Evolutionary conservation across 2,113 vertebrate genomes (phyloP), one percentile per base, ranked within the genome.

Genomic region (Holacanthus passer): DNA sequence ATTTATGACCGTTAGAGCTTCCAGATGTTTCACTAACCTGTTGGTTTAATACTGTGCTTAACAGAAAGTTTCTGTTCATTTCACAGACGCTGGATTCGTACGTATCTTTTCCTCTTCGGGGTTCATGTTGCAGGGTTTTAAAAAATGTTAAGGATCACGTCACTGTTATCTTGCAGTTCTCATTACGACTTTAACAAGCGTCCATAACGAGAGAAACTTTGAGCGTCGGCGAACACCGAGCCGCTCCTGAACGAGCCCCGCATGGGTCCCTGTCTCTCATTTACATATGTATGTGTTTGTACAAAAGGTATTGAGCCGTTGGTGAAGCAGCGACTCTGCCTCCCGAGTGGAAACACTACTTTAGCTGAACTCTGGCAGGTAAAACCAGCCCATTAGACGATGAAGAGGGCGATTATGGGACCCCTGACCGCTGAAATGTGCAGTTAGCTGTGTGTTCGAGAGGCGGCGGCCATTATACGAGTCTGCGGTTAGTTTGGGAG

Each of bases 241-340:
- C 64, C 12, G 73, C 55, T 76, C 27, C 62, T 66, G 77, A 79
- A 64, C 12, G 74, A 53, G 66, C 78, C 59, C 84, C 1, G 24
- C 72, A 64, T 71, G 79, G 58, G 53, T 80, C 59, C 79, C 62
- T 9, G 63, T 1, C 5, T 47, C 82, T 79, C 0, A 87, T 90
- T 83, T 87, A 79, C 89, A 88, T 87, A 20, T 83, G 77, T 37
- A 77, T 90, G 81, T 63, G 68, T 86, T 63, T 73, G 67, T n/a
- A 79, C 77, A 53, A 82, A 79, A 79, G 77, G 66, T 16, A 62
- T 31, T 47, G 79, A 85, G 79, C 24, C n/a, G 6, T 17, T 5
- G 74, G 74, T n/a, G 5, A 13, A 29, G 79, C 60, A 43, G 79
- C 35, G 31, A 47, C 67, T 63, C 76, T 73, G 12, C 72, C 69